phyloP scores from a whole-genome alignment of 2,888 invertebrate genomes.

The Limnephilus marmoratus region DNA sequence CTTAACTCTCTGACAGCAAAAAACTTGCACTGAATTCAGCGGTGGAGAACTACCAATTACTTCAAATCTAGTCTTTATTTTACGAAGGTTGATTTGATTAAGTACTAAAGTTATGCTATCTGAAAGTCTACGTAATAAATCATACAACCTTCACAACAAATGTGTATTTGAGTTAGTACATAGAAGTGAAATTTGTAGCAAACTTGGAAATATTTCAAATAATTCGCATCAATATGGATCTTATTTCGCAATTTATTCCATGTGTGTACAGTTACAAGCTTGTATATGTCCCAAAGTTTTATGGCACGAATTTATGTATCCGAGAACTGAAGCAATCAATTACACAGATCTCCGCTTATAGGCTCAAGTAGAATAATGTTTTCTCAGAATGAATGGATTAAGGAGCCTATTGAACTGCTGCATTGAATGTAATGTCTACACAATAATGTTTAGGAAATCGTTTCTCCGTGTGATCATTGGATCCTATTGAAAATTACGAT shows the following conservation, averaged over 20 bases:
- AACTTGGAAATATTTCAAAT: slow-evolving; percentile 5
- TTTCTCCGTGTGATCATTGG: not conserved
- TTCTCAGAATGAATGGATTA: not conserved
- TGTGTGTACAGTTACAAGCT: not conserved
- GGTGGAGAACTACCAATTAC: not conserved
- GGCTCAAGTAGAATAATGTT: not conserved
- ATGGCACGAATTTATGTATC: not conserved
- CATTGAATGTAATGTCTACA: not conserved
- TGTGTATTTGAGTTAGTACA: not conserved
- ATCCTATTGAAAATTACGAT: not conserved
- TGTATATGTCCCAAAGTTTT: not conserved
- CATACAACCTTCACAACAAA: not conserved
- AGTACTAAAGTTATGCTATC: not conserved
- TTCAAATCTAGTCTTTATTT: not conserved
- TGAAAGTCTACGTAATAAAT: not conserved
- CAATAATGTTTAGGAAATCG: not conserved
- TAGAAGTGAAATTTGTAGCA: not conserved
- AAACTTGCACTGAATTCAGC: not conserved
- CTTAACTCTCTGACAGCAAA: too few species aligned
- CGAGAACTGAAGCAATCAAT: not conserved
- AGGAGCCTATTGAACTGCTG: not conserved
- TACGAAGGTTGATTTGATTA: not conserved
- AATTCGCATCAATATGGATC: slow-evolving; percentile 9
- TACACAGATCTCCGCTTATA: not conserved
- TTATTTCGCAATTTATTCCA: slow-evolving; percentile 20